Base-by-base conservation (phyloP, 2,797 vertebrate genomes). In the Argentina silus region DNA sequence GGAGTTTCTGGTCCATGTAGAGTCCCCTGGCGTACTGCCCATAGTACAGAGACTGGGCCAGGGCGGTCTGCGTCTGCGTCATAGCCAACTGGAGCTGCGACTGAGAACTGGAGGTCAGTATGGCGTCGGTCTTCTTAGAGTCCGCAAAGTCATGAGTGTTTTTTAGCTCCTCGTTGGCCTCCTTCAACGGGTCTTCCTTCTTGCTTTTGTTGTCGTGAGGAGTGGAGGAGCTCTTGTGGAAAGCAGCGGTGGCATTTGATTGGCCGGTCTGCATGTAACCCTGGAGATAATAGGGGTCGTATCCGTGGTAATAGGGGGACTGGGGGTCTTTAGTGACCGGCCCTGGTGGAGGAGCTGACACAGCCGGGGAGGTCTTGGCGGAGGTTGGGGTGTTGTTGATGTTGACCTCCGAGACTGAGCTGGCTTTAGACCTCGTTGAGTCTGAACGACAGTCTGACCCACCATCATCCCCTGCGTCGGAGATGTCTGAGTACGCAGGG, bases 31-130 rank as follows among this genome's bases (percentile, higher is more conserved):
- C 95, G 83, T 99, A 99, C 83, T 99, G 98, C 80, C 98, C 98
- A 0, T 99, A 99, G 87, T 98, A 99, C 83, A 99, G 94, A 17
- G 98, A 98, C 93, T 99, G 98, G 73, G 97, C 96, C 88, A 99
- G 93, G 72, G 97, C 97, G 9, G 97, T 98, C 80, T 99, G 97
- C 44, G 96, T 94, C 84, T 99, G 97, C 0, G 96, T 97, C 92
- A 99, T 98, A 53, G 97, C 96, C 3, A 97, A 94, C 85, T 98
- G 97, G 78, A 98, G 96, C 80, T 99, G 97, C 1, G 96, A 96
- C 86, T 95, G 97, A 48, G 96, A 88, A 66, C 89, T 92, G 7
- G 87, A 87, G 17, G 90, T 80, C 66, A 36, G 27, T 36, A 11
- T 82, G 81, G 95, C 8, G 0, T 93, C 90, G 0, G 82, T 76